A percentile compares a stretch with the other conserved stretches of the same genome.
These are phyloP conservation scores for Prinia subflava DNA, from an alignment of 2,113 vertebrate genomes.

Conservation along the genomic window DNA sequence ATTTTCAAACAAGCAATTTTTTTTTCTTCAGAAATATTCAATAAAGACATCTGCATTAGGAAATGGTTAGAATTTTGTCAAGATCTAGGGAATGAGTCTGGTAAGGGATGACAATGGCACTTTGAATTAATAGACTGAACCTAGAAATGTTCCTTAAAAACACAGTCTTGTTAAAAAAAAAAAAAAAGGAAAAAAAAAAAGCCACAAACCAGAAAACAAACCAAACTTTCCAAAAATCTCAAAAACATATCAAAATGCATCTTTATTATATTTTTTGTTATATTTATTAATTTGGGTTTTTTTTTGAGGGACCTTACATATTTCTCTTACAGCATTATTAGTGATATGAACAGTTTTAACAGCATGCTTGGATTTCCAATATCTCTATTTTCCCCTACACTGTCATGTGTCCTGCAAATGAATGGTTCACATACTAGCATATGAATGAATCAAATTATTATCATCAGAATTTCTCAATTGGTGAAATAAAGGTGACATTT, in stretches of 20 bases:
- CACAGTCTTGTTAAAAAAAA: neutral
- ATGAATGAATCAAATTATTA: neutral
- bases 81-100: neutral
- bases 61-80: neutral
- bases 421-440: neutral
- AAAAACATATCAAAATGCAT: neutral
- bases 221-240: accelerated
- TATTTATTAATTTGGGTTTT: neutral
- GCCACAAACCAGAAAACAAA: neutral
- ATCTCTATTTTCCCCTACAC: neutral
- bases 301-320: neutral
- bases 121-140: neutral
- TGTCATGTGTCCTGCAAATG: neutral
- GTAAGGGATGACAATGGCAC: neutral
- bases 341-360: neutral
- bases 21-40: neutral
- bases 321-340: neutral
- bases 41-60: neutral
- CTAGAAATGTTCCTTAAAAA: neutral
- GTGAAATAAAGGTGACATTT: constrained; percentile 6
- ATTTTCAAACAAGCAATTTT: neutral
- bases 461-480: neutral
- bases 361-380: neutral
- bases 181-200: neutral
- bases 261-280: neutral